Percentiles rank a stretch among this genome's conserved stretches.
phyloP scores from a whole-genome alignment of 92 coral and sea anemone species.

The Paramuricea clavata region DNA sequence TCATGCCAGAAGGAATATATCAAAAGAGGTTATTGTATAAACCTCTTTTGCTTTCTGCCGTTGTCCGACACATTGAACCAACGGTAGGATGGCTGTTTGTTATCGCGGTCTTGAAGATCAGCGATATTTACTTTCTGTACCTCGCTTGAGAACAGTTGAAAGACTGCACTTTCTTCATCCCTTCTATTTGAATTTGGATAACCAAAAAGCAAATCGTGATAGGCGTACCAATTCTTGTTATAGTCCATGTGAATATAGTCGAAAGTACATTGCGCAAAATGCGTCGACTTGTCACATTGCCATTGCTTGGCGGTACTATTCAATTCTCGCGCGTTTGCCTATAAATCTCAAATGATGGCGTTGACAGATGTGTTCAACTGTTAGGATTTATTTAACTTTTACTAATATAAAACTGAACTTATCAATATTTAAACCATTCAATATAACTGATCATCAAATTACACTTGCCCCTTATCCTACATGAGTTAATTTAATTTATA shows the following conservation, averaged over 20 bases:
- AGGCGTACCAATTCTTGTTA: background rate
- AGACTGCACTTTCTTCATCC: background rate
- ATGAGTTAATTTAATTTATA: conserved; percentile 10
- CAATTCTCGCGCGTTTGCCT: background rate
- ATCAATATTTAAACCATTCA: background rate
- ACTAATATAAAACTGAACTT: conserved; percentile 3
- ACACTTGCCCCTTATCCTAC: conserved; percentile 8
- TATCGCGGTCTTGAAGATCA: no score
- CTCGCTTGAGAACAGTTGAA: background rate
- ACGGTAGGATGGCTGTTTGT: background rate
- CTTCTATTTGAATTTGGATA: background rate
- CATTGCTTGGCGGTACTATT: background rate
- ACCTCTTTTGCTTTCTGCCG: background rate
- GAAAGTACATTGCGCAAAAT: no score
- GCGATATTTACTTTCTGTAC: no score
- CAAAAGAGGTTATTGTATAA: background rate
- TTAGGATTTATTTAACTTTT: background rate
- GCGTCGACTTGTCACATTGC: background rate
- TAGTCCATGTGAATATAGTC: background rate
- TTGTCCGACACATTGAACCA: background rate
- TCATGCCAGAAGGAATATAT: background rate
- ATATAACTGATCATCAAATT: conserved; percentile 2
- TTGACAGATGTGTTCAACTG: background rate
- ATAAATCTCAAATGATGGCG: background rate
- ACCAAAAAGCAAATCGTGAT: background rate